These are phyloP conservation scores for Neomorphus geoffroyi DNA, from an alignment of 2,797 vertebrate species.

Conservation along the genomic window DNA sequence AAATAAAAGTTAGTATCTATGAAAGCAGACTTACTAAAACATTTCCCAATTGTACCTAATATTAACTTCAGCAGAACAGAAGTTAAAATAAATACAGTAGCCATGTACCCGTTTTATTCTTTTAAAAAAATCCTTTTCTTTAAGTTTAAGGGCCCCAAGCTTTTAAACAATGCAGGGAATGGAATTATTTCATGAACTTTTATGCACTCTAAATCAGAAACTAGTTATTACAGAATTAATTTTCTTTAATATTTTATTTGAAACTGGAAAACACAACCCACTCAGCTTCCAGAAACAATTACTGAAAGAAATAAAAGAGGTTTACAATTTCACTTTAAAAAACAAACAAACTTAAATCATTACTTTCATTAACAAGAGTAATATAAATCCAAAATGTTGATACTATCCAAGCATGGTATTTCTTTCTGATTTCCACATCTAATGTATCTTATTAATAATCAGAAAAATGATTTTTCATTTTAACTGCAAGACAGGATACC, in stretches of 20 bases:
- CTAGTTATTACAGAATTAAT: not conserved
- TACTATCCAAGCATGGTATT: not conserved
- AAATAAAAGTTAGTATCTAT: constrained; percentile 3
- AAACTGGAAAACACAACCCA: not conserved
- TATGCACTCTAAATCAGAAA: not conserved
- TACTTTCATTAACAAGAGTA: not conserved
- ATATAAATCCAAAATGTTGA: not conserved
- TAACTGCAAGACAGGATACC: not conserved
- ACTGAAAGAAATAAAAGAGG: not conserved
- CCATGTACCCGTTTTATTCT: not conserved
- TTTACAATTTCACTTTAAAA: not conserved
- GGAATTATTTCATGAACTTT: no score
- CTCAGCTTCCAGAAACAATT: not conserved
- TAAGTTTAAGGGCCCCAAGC: not conserved
- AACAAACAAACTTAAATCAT: not conserved
- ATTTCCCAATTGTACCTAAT: not conserved
- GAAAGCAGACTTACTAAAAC: not conserved
- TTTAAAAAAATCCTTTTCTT: not conserved
- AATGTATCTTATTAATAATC: not conserved
- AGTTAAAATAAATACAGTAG: not conserved
- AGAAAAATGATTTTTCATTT: not conserved
- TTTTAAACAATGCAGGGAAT: not conserved
- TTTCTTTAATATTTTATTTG: not conserved
- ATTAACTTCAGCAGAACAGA: constrained; percentile 10
- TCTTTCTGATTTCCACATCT: not conserved